Evolutionary conservation across 2,888 invertebrate species (phyloP).

Genomic region (Zygothrica quintamaculata): DNA sequence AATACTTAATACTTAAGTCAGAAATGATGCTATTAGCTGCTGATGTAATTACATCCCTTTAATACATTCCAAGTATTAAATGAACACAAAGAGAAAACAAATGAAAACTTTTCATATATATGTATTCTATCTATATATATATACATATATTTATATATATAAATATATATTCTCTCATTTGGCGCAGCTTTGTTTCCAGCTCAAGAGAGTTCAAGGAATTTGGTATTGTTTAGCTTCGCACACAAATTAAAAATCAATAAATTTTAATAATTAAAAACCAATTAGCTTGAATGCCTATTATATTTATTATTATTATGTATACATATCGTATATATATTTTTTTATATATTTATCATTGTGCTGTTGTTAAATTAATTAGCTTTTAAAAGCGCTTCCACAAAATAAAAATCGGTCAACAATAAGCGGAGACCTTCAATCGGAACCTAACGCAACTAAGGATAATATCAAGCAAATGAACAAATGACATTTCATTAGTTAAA

Average conservation of each 20-base stretch:
- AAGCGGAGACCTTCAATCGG: slow-evolving; percentile 32
- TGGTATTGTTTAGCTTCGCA: slow-evolving; percentile 32
- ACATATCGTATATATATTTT: not conserved
- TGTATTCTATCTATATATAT: too few species aligned
- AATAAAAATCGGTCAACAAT: slow-evolving; percentile 30
- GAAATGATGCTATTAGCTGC: too few species aligned
- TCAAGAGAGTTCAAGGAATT: slow-evolving; percentile 55
- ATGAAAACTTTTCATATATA: too few species aligned
- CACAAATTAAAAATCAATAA: slow-evolving; percentile 70
- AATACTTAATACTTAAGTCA: too few species aligned
- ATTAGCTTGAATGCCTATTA: slow-evolving; percentile 53
- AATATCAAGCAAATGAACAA: slow-evolving; percentile 22
- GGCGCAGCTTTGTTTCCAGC: slow-evolving; percentile 3
- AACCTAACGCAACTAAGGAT: slow-evolving; percentile 39
- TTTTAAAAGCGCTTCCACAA: slow-evolving; percentile 29
- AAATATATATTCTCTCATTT: not conserved
- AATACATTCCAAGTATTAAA: too few species aligned
- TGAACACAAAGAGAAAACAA: too few species aligned
- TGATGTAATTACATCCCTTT: too few species aligned
- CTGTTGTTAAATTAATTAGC: slow-evolving; percentile 49
- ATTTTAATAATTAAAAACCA: slow-evolving; percentile 69
- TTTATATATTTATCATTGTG: slow-evolving; percentile 2
- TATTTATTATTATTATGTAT: slow-evolving; percentile 18
- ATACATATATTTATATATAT: too few species aligned
- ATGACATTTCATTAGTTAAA: slow-evolving; percentile 45